phyloP scores from a whole-genome alignment of 2,113 vertebrate genomes.

The Solea senegalensis region DNA sequence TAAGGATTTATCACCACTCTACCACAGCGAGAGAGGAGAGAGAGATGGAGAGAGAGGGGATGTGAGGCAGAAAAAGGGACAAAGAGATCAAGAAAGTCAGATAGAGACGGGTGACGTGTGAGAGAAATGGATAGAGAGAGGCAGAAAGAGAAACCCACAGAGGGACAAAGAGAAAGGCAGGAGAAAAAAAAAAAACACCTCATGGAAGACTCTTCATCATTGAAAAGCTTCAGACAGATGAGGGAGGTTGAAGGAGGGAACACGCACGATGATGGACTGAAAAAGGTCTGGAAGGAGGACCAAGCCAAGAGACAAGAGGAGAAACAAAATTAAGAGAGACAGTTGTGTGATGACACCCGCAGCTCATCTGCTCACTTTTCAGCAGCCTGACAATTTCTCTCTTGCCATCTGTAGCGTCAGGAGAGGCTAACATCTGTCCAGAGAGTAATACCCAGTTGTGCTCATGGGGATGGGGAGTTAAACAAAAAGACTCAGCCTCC shows the following conservation, averaged over 20 bases:
- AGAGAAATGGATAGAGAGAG: conserved; percentile 30
- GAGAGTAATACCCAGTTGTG: conserved; percentile 52
- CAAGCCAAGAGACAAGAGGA: conserved; percentile 28
- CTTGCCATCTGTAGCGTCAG: conserved; percentile 65
- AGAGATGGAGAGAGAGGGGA: conserved; percentile 52
- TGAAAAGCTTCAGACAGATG: conserved; percentile 47
- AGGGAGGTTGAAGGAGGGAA: conserved; percentile 36
- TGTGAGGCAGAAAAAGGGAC: conserved; percentile 47
- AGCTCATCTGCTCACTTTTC: conserved; percentile 58
- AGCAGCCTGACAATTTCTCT: conserved; percentile 36
- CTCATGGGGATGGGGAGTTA: conserved; percentile 84
- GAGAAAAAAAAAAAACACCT: background rate
- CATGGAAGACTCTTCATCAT: conserved; percentile 43
- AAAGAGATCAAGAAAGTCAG: conserved; percentile 59
- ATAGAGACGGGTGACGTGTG: conserved; percentile 43
- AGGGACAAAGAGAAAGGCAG: conserved; percentile 29
- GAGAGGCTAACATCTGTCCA: conserved; percentile 61
- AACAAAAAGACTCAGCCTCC: conserved; percentile 88
- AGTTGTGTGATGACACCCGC: conserved; percentile 62
- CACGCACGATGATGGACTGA: conserved; percentile 37
- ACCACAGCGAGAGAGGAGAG: conserved; percentile 84
- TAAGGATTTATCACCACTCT: conserved; percentile 98
- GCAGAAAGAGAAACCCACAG: conserved; percentile 17
- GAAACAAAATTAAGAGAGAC: conserved; percentile 56
- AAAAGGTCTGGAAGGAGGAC: conserved; percentile 27